Conservation (phyloP, 2,113 vertebrate genomes). For the Fulica atra region DNA sequence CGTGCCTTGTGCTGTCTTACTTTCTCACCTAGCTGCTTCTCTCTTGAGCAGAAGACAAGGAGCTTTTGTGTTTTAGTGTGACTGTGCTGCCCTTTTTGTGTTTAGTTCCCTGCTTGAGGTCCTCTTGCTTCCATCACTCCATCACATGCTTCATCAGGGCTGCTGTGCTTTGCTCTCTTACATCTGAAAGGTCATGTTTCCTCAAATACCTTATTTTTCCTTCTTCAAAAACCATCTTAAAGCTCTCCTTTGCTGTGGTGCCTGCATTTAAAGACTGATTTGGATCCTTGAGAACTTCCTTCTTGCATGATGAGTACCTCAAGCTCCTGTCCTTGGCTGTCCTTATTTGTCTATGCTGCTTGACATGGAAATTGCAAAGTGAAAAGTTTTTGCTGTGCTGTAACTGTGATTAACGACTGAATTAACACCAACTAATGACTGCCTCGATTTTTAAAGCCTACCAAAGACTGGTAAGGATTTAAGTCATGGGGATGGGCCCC, state of each 20-base stretch:
- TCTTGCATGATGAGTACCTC: not conserved
- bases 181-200: not conserved
- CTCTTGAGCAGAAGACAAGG: not conserved
- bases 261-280: not conserved
- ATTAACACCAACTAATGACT: not conserved
- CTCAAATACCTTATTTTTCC: not conserved
- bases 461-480: not conserved
- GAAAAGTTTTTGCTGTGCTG: not conserved
- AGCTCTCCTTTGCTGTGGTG: not conserved
- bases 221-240: not conserved
- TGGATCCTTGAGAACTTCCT: not conserved
- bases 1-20: rapidly evolving
- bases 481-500: not conserved
- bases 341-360: not conserved
- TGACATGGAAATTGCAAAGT: not conserved
- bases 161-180: not conserved
- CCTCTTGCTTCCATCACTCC: not conserved
- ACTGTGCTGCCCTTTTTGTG: not conserved
- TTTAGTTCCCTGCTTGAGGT: not conserved
- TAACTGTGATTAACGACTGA: not conserved
- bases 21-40: not conserved
- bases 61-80: not conserved
- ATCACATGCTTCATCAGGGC: not conserved
- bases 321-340: not conserved
- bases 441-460: not conserved